Conservation (phyloP, 2,888 invertebrate species). For the Noctua janthina region DNA sequence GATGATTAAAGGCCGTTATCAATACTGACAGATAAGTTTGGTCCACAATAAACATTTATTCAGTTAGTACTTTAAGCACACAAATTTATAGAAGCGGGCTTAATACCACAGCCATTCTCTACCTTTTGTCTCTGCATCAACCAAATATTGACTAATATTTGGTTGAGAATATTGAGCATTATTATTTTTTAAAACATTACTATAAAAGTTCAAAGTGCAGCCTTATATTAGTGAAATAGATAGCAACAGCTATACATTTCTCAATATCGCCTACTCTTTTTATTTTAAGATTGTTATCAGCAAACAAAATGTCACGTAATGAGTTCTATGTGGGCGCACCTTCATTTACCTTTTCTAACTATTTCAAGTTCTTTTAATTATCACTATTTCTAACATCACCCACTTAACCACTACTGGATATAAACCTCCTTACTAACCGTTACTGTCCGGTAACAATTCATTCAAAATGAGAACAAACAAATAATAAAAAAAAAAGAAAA, state of each 20-base stretch:
- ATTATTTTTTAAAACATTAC: no score
- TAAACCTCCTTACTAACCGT: slow-evolving; percentile 10
- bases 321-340: slow-evolving; percentile 8
- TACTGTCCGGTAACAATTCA: slow-evolving; percentile 15
- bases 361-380: slow-evolving; percentile 14
- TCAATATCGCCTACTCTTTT: background rate
- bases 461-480: slow-evolving; percentile 37
- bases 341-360: background rate
- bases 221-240: background rate
- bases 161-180: no score
- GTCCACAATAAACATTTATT: background rate
- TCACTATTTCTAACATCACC: background rate
- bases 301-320: slow-evolving; percentile 9
- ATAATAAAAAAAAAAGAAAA: slow-evolving; percentile 27
- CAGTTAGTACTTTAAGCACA: background rate
- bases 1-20: background rate
- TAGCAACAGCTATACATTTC: background rate
- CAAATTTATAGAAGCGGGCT: background rate
- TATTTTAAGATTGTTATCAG: slow-evolving; percentile 19
- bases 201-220: background rate
- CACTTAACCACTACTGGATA: background rate
- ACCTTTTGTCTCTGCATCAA: no score
- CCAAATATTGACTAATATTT: no score
- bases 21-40: background rate
- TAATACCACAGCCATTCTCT: background rate